phyloP scores from a whole-genome alignment of 2,113 vertebrate species.

The Psittacara wagleri region DNA sequence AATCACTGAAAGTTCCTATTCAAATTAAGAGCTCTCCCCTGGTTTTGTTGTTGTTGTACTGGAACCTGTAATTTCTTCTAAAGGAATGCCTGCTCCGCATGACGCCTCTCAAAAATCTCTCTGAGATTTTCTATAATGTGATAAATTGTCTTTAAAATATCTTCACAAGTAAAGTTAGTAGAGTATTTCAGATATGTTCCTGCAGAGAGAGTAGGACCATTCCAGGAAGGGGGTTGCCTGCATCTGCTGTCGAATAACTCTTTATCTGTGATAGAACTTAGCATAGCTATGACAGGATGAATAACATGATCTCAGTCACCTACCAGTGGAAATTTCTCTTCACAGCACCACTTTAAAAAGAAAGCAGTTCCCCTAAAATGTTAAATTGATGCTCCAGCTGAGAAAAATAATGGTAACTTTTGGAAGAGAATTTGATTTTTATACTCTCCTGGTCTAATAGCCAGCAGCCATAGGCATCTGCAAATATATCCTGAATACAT shows the following conservation, averaged over 20 bases:
- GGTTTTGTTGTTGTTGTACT: neutral
- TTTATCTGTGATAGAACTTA: neutral
- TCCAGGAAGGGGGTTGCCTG: neutral
- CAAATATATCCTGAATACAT: constrained; percentile 14
- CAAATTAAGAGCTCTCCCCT: neutral
- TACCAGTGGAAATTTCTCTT: constrained; percentile 16
- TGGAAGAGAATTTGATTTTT: constrained; percentile 21
- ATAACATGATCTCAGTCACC: constrained; percentile 26
- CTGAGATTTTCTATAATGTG: neutral
- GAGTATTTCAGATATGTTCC: neutral
- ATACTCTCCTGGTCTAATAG: constrained; percentile 27
- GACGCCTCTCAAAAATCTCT: neutral
- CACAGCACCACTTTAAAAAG: constrained; percentile 30
- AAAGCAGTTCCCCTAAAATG: constrained; percentile 11
- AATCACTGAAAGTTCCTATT: neutral
- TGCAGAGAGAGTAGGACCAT: neutral
- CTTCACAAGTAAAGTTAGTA: neutral
- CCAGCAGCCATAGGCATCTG: neutral
- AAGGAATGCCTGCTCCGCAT: neutral
- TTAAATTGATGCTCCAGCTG: constrained; percentile 56
- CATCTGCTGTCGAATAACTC: neutral
- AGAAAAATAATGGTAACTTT: constrained; percentile 59
- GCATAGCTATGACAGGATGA: neutral
- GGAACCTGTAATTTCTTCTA: neutral
- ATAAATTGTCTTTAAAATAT: neutral